Base-by-base conservation (phyloP, 2,888 invertebrate species). In the Danaus chrysippus region DNA sequence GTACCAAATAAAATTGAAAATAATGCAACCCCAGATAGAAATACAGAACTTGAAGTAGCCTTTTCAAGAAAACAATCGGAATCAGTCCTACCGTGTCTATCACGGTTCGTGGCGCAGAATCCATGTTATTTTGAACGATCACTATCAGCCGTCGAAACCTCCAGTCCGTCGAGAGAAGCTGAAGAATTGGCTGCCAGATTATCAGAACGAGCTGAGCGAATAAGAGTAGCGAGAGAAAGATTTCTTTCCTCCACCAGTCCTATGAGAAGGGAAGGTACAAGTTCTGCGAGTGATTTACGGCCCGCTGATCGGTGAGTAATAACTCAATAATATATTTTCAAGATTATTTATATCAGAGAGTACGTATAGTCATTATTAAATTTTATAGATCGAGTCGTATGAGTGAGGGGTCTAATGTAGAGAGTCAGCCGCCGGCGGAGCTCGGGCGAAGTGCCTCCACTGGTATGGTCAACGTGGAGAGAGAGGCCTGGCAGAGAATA, bases 391-490 rank as follows among this genome's bases (percentile, higher is more conserved):
- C 84, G 8, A 94, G 94, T 76, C 92, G 93, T 73, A 91, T 94
- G 12, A 94, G 94, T 75, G 93, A 92, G 59, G 94, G 94, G 71
- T 94, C 93, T 65, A 91, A 91, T 0, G 86, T 78, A 59, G 92
- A 79, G 57, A 78, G 83, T 0, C 83, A 83, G 55, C 71, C 76
- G 8, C 73, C 78, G 1, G 59, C 64, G 1, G 64, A 54, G 65
- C 80, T 95, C n/a, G 92, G 93, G 0, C 94, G 96, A 72, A 95
- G 95, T 42, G 93, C 94, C 0, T 95, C 95, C 68, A 95, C 93
- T 0, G 95, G 95, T n/a, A 95, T 95, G 93, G 94, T 95, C 62
- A 94, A 94, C 71, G 91, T 94, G 0, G 94, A 94, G 66, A 84
- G 92, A 6, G 92, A 92, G 23, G 87, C 93, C 0, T 94, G 93